phyloP scores from a whole-genome alignment of 2,797 vertebrate species.

The Pseudochirops corinnae region DNA sequence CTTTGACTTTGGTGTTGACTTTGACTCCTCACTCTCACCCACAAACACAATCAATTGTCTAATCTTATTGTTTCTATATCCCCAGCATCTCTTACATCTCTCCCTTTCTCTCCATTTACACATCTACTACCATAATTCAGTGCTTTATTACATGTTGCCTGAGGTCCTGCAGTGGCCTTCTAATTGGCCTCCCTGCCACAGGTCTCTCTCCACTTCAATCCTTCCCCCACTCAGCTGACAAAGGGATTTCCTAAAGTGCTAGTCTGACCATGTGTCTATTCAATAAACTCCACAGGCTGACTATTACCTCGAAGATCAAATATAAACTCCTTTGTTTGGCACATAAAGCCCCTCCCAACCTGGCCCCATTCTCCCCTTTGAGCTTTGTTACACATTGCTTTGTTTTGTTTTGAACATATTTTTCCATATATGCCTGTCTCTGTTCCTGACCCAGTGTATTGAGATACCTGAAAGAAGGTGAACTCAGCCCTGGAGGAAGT shows the following conservation, averaged over 20 bases:
- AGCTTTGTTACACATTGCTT: background rate
- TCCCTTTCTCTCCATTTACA: background rate
- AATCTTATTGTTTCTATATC: background rate
- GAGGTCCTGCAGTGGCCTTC: background rate
- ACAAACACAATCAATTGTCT: background rate
- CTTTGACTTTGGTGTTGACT: background rate
- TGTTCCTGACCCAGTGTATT: background rate
- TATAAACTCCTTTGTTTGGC: background rate
- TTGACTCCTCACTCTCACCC: background rate
- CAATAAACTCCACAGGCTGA: background rate
- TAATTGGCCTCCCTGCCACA: background rate
- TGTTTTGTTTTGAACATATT: background rate
- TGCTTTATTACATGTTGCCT: background rate
- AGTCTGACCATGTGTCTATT: background rate
- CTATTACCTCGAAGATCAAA: background rate
- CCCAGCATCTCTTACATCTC: background rate
- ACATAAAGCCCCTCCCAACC: background rate
- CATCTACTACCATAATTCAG: background rate
- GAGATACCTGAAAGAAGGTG: background rate
- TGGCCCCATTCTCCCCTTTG: background rate
- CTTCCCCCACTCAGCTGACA: background rate
- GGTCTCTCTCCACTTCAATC: background rate
- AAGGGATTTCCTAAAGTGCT: background rate
- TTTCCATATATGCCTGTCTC: background rate
- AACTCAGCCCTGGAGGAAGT: background rate